Percentiles rank a stretch among this genome's conserved stretches.
Conservation (phyloP, 2,797 vertebrate species). For the Propithecus deckenii region DNA sequence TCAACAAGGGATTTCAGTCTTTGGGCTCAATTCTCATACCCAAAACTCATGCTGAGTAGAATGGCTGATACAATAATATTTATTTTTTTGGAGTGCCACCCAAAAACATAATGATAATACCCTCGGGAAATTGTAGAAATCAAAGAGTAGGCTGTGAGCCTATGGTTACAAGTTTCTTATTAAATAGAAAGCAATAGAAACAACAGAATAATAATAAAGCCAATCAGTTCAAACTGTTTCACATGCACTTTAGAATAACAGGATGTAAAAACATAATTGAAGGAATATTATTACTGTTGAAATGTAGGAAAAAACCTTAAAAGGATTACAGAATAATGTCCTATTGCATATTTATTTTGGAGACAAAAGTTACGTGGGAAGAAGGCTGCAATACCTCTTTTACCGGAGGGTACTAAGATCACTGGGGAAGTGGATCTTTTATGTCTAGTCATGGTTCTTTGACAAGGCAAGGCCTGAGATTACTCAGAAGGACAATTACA, state of each 20-base stretch:
- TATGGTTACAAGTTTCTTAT: constrained; percentile 16
- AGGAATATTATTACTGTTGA: background rate
- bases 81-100: constrained; percentile 12
- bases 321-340: background rate
- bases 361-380: background rate
- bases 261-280: background rate
- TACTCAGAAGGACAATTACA: background rate
- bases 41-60: background rate
- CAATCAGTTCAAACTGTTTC: background rate
- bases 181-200: constrained; percentile 56
- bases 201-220: constrained; percentile 14
- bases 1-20: background rate
- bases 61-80: background rate
- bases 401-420: background rate
- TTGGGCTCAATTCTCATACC: background rate
- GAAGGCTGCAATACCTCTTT: background rate
- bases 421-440: background rate
- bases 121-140: constrained; percentile 13
- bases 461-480: background rate
- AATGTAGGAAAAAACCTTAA: background rate
- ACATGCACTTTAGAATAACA: background rate
- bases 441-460: background rate
- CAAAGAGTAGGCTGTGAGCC: background rate
- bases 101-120: background rate
- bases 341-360: background rate